phyloP scores from a whole-genome alignment of 1,140 invertebrate genomes.

The Trichoplusia ni region DNA sequence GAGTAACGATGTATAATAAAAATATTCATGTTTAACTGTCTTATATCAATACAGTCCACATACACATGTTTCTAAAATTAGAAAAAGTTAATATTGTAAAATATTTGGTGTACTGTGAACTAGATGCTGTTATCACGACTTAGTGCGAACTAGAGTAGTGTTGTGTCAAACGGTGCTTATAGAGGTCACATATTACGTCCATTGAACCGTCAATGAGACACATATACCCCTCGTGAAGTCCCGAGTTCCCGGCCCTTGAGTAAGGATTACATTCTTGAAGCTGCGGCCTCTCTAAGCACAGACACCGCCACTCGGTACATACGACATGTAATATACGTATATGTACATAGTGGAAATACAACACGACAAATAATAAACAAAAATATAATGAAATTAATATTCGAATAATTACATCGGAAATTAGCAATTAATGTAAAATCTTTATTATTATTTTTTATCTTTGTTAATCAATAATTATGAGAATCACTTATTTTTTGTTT shows the following conservation, averaged over 20 bases:
- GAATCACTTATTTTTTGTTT: not conserved
- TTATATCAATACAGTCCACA: conserved; percentile 15
- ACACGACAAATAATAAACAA: conserved; percentile 11
- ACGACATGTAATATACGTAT: conserved; percentile 27
- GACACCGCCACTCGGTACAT: conserved; percentile 14
- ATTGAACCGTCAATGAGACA: too few relatives aligned
- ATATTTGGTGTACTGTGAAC: conserved; percentile 21
- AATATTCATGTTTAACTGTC: too few relatives aligned
- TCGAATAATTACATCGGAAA: conserved; percentile 18
- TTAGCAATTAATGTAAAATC: conserved; percentile 23
- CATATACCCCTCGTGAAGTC: too few relatives aligned
- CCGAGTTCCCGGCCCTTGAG: not conserved
- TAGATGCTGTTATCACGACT: conserved; percentile 8
- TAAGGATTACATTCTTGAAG: not conserved
- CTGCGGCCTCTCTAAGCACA: not conserved
- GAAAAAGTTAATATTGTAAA: conserved; percentile 33
- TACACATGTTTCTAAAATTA: conserved; percentile 13
- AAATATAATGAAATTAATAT: conserved; percentile 11
- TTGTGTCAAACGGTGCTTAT: conserved; percentile 1
- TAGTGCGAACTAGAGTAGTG: conserved; percentile 10
- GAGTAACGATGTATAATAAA: too few relatives aligned
- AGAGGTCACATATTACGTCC: not conserved
- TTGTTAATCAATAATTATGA: not conserved
- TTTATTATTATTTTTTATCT: conserved; percentile 8
- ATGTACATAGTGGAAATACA: conserved; percentile 18